Base-by-base conservation (phyloP, 2,888 invertebrate genomes). In the Nomada ruficornis region DNA sequence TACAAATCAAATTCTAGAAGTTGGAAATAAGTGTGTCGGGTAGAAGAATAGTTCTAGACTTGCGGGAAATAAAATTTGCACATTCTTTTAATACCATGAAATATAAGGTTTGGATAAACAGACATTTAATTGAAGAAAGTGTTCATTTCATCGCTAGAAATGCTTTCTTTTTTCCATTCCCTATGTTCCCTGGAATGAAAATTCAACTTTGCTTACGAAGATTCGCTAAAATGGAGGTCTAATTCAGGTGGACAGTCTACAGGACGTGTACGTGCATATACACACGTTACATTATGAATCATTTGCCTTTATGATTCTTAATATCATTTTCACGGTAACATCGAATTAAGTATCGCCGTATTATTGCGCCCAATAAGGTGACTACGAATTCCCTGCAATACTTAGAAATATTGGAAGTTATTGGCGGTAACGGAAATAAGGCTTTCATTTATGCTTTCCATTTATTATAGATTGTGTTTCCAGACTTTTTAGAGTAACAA, bases 231-330 rank as follows among this genome's bases (percentile, higher is more conserved):
- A 55, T 55, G 23, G 55, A 36, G 13, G 55, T 23, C 55, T 55
- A 15, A 13, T 18, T 18, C 18, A 4, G 50, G 5, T 50, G 18
- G 18, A 50, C 18, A 18, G 18, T 18, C 18, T 18, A 50, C 4
- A 13, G 18, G 13, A 55, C 23, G 23, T 13, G 23, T 23, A 18
- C 36, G 9, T 5, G 23, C 57, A 23, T 23, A 10, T 23, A 60
- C 18, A n/a, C 36, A 23, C 36, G 18, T 18, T 60, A 36, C 7
- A n/a, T 42, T 36, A 29, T n/a, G 10, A 36, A 60, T 60, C 36
- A 60, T 42, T 36, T 60, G n/a, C 36, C 42, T 29, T 36, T 36
- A 60, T 36, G 36, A 60, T 60, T 60, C n/a, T 60, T 36, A 60
- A 60, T 60, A 60, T 60, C 36, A 9, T 60, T 60, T 60, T 18